A percentile compares a stretch with the other conserved stretches of the same genome.
Evolutionary conservation across 2,888 invertebrate species (phyloP).

Genomic region (Crepidodera aurea): DNA sequence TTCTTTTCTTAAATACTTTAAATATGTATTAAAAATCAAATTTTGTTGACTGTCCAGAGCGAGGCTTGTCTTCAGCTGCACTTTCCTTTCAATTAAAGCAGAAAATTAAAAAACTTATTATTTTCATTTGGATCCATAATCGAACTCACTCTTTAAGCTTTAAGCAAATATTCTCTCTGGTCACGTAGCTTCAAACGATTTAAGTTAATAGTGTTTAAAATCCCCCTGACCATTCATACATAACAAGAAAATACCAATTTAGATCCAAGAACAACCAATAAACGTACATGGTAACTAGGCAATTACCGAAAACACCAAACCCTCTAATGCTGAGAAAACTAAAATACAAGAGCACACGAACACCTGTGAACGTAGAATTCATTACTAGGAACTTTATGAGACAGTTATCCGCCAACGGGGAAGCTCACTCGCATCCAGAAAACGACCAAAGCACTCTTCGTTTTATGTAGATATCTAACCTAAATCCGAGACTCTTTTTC

Average conservation of each 20-base stretch:
- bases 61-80: too few relatives aligned
- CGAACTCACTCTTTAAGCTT: too few relatives aligned
- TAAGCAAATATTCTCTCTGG: not conserved
- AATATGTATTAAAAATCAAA: too few relatives aligned
- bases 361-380: constrained; percentile 54
- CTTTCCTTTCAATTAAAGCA: too few relatives aligned
- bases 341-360: constrained; percentile 50
- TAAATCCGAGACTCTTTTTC: constrained; percentile 26
- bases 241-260: constrained; percentile 29
- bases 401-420: constrained; percentile 50
- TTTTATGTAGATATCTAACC: constrained; percentile 46
- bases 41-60: too few relatives aligned
- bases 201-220: not conserved
- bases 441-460: constrained; percentile 43
- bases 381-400: constrained; percentile 52
- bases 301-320: constrained; percentile 47
- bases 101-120: too few relatives aligned
- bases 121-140: too few relatives aligned
- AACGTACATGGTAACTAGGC: constrained; percentile 34
- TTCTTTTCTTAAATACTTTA: too few relatives aligned
- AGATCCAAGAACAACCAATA: constrained; percentile 32
- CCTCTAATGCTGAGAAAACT: constrained; percentile 44
- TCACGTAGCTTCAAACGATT: constrained; percentile 3
- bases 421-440: constrained; percentile 42
- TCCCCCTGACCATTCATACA: constrained; percentile 2